Percentiles rank a stretch among this genome's conserved stretches.
phyloP scores from a whole-genome alignment of 2,797 vertebrate species.

The Pempheris klunzingeri region DNA sequence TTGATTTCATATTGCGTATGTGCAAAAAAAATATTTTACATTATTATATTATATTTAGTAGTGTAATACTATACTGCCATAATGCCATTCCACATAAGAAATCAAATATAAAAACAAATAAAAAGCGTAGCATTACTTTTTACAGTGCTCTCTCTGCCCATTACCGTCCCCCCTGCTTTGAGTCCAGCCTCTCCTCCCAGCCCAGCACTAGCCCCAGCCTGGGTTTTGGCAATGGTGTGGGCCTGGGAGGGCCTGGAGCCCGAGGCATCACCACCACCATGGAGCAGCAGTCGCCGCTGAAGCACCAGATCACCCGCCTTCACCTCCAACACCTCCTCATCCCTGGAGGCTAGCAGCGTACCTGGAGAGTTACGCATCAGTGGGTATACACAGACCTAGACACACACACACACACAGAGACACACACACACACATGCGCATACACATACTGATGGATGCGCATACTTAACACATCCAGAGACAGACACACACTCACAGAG shows the following conservation, averaged over 20 bases:
- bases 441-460: conserved; percentile 56
- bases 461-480: conserved; percentile 51
- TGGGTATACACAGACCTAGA: conserved; percentile 59
- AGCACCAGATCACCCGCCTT: conserved; percentile 80
- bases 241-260: conserved; percentile 74
- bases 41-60: neutral
- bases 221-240: conserved; percentile 65
- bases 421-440: conserved; percentile 38
- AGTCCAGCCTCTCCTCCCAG: conserved; percentile 60
- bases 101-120: conserved; percentile 28
- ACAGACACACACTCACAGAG: conserved; percentile 25
- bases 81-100: neutral
- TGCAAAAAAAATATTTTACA: neutral
- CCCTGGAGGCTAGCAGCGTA: conserved; percentile 77
- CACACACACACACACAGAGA: conserved; percentile 27
- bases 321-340: conserved; percentile 83
- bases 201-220: conserved; percentile 62
- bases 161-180: conserved; percentile 69
- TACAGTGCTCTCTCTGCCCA: conserved; percentile 69
- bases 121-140: conserved; percentile 72
- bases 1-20: neutral
- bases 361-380: conserved; percentile 81
- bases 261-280: conserved; percentile 73
- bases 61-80: neutral
- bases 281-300: conserved; percentile 79